Conservation (phyloP, 2,888 invertebrate genomes). For the Lottia gigantea region DNA sequence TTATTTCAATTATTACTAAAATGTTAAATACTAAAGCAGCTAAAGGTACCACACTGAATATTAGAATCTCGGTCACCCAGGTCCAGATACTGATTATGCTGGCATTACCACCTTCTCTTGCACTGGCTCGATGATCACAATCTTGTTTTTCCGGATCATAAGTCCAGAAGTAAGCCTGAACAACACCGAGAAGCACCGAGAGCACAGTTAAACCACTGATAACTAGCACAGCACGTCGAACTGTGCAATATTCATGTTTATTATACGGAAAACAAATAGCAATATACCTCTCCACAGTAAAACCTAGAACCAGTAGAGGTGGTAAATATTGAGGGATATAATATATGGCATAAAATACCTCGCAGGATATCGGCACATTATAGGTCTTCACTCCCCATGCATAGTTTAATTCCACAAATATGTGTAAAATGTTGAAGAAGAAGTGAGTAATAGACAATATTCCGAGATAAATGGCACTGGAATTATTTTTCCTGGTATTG, state of each 20-base stretch:
- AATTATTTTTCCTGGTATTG: constrained; percentile 61
- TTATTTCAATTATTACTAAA: constrained; percentile 64
- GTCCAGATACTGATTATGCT: constrained; percentile 59
- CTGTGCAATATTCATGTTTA: constrained; percentile 62
- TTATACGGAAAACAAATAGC: constrained; percentile 62
- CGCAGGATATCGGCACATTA: constrained; percentile 53
- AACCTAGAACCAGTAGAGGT: constrained; percentile 65
- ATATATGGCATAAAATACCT: constrained; percentile 58
- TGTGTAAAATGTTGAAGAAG: constrained; percentile 58
- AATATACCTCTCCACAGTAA: constrained; percentile 66
- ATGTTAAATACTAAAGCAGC: constrained; percentile 63
- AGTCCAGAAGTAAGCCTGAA: constrained; percentile 64
- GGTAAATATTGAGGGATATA: constrained; percentile 62
- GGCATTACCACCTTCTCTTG: constrained; percentile 30
- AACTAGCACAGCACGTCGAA: constrained; percentile 53
- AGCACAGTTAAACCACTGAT: constrained; percentile 44
- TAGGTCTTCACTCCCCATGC: constrained; percentile 61
- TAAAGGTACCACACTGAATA: constrained; percentile 62
- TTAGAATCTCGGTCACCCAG: constrained; percentile 58
- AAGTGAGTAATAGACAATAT: constrained; percentile 62
- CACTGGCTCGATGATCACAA: constrained; percentile 47
- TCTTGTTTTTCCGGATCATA: constrained; percentile 41
- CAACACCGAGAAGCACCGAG: constrained; percentile 47
- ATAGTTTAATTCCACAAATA: constrained; percentile 59
- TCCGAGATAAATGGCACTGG: constrained; percentile 66